A percentile compares a stretch with the other conserved stretches of the same genome.
phyloP scores from a whole-genome alignment of 2,113 vertebrate species.

The Grallaria varia region DNA sequence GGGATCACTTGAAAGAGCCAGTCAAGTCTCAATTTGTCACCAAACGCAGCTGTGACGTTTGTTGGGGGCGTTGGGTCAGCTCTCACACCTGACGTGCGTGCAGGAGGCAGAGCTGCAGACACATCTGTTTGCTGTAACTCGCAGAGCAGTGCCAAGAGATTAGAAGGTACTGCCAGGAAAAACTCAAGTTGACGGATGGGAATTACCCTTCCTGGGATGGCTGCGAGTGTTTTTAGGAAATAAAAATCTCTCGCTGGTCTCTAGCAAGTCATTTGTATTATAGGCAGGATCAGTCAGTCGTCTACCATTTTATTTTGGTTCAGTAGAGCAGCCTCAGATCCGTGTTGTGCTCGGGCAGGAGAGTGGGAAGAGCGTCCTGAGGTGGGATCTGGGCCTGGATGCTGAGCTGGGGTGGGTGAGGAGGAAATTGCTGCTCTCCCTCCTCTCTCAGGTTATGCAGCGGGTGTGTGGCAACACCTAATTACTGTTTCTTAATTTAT shows the following conservation, averaged over 20 bases:
- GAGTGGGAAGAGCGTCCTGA: neutral
- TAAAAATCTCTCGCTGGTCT: neutral
- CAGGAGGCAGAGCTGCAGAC: neutral
- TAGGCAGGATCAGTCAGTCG: neutral
- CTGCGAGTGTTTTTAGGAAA: constrained; percentile 46
- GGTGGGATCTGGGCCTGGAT: fast-evolving
- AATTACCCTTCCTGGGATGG: constrained; percentile 60
- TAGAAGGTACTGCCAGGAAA: constrained; percentile 52
- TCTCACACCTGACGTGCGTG: constrained; percentile 21
- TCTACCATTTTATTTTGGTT: neutral
- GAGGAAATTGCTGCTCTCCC: neutral
- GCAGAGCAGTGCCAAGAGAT: constrained; percentile 10
- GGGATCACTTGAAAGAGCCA: neutral
- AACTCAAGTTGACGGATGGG: constrained; percentile 54
- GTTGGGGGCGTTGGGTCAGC: neutral
- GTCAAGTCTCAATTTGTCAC: neutral
- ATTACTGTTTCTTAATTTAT: neutral
- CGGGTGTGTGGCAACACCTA: fast-evolving
- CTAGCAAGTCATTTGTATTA: constrained; percentile 36
- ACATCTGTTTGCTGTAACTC: constrained; percentile 10
- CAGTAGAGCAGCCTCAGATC: neutral
- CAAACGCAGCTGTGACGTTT: neutral
- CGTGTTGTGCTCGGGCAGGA: neutral
- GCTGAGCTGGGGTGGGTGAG: neutral
- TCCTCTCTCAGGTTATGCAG: fast-evolving